phyloP scores from a whole-genome alignment of 1,140 invertebrate genomes.

The Mylabris phalerata region DNA sequence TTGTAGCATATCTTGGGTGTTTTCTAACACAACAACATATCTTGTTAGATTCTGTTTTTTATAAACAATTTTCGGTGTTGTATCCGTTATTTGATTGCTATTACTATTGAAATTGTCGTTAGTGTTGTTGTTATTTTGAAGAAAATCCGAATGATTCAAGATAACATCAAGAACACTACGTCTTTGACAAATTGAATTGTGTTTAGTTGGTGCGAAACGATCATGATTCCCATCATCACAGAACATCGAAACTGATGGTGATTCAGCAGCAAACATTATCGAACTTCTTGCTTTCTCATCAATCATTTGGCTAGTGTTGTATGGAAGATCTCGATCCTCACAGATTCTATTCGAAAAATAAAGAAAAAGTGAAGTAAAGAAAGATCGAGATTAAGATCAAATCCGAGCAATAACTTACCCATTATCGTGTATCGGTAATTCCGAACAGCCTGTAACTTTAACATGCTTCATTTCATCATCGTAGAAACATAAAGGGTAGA shows the following conservation, averaged over 20 bases:
- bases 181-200: conserved; percentile 57
- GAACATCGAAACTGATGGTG: conserved; percentile 49
- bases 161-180: conserved; percentile 57
- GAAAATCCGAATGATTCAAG: conserved; percentile 52
- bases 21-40: conserved; percentile 50
- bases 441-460: conserved; percentile 46
- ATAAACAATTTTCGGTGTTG: conserved; percentile 43
- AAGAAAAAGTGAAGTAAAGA: conserved; percentile 9
- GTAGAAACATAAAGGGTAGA: conserved; percentile 51
- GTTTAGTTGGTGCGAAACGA: conserved; percentile 57
- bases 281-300: conserved; percentile 47
- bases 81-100: conserved; percentile 34
- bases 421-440: conserved; percentile 43
- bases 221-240: conserved; percentile 57
- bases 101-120: conserved; percentile 15
- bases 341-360: conserved; percentile 36
- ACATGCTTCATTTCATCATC: conserved; percentile 40
- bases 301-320: conserved; percentile 40
- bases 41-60: conserved; percentile 45
- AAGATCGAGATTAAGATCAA: background rate
- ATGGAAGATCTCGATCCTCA: conserved; percentile 24
- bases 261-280: conserved; percentile 49
- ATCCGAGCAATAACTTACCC: conserved; percentile 37
- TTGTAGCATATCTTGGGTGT: conserved; percentile 48
- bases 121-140: conserved; percentile 4